Conservation (phyloP, 1,140 invertebrate genomes). For the Kradibia gibbosae region DNA sequence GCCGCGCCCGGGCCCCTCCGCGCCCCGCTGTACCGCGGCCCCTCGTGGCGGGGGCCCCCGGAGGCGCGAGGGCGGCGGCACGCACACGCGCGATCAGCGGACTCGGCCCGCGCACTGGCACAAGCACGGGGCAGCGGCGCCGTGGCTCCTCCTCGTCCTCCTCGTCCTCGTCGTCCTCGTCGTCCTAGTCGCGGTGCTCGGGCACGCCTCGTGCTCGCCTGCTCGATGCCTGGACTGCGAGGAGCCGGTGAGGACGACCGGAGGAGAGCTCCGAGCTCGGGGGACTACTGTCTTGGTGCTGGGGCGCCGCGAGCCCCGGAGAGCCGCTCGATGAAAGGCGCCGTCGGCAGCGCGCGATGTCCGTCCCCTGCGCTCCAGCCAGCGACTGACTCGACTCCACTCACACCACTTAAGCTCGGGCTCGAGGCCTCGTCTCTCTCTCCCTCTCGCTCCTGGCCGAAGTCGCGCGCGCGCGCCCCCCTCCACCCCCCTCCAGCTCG, state of each 20-base stretch:
- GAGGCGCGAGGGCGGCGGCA: no score
- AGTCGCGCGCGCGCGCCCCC: slow-evolving; percentile 56
- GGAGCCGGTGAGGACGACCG: slow-evolving; percentile 45
- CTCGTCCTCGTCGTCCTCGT: no score
- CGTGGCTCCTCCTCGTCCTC: no score
- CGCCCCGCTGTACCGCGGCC: no score
- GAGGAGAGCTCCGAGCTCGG: slow-evolving; percentile 54
- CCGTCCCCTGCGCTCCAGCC: slow-evolving; percentile 73
- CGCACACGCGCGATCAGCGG: no score
- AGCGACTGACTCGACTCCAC: slow-evolving; percentile 71
- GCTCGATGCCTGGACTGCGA: slow-evolving; percentile 47
- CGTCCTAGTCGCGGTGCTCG: no score
- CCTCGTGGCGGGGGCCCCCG: no score
- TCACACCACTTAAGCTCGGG: slow-evolving; percentile 68
- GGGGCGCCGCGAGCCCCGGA: slow-evolving; percentile 46
- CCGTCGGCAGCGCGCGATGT: slow-evolving; percentile 53
- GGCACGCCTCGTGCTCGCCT: no score
- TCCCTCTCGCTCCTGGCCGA: slow-evolving; percentile 41
- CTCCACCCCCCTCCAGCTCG: background rate
- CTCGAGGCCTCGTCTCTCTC: background rate
- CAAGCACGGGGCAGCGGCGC: no score
- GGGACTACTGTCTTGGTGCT: no score
- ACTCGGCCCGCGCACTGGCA: no score
- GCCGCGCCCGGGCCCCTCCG: no score
- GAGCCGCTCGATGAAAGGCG: slow-evolving; percentile 1